These are phyloP conservation scores for Carcinoscorpius rotundicauda DNA, from an alignment of 1,140 invertebrate species.

Conservation along the genomic window DNA sequence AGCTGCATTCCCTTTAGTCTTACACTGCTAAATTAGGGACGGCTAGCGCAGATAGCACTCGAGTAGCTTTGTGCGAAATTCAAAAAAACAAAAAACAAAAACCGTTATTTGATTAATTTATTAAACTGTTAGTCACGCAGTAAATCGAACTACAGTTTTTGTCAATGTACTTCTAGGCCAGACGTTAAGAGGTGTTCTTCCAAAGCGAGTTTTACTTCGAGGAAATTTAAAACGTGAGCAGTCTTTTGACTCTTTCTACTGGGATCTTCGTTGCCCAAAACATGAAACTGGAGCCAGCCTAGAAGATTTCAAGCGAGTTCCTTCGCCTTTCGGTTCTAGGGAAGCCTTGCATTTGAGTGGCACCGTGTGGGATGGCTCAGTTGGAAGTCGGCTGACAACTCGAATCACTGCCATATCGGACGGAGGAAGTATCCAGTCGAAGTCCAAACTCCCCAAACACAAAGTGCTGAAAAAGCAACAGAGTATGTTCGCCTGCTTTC, in stretches of 20 bases:
- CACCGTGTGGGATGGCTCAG: slow-evolving; percentile 19
- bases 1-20: too few relatives aligned
- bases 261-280: slow-evolving; percentile 20
- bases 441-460: slow-evolving; percentile 23
- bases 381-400: background rate
- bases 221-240: slow-evolving; percentile 26
- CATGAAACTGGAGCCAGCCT: slow-evolving; percentile 16
- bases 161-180: slow-evolving; percentile 4
- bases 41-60: too few relatives aligned
- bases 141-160: too few relatives aligned
- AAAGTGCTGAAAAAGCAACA: slow-evolving; percentile 28
- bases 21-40: too few relatives aligned
- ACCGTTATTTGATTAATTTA: too few relatives aligned
- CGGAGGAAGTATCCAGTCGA: slow-evolving; percentile 5
- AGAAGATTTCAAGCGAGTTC: slow-evolving; percentile 14
- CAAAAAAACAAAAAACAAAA: too few relatives aligned
- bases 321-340: slow-evolving; percentile 24
- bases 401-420: too few relatives aligned
- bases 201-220: slow-evolving; percentile 17
- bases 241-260: slow-evolving; percentile 28
- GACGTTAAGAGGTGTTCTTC: slow-evolving; percentile 20
- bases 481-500: slow-evolving; percentile 27
- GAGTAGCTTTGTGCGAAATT: too few relatives aligned
- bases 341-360: slow-evolving; percentile 19
- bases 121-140: too few relatives aligned